These are phyloP conservation scores for Drusus annulatus DNA, from an alignment of 1,140 invertebrate species.

Conservation along the genomic window DNA sequence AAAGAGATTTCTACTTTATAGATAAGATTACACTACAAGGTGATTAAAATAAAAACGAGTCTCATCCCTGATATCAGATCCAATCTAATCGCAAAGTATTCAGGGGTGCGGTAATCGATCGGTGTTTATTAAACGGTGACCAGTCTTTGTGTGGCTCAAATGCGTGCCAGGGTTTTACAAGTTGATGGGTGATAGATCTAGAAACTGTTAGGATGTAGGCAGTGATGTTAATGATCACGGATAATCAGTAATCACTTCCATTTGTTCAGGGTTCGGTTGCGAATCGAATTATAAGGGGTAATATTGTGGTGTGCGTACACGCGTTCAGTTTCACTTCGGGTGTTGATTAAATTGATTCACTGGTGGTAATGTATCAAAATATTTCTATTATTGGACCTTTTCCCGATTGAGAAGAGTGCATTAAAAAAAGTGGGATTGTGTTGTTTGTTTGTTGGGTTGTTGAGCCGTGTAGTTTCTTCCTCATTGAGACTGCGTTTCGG, in stretches of 20 bases:
- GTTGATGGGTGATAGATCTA: background rate
- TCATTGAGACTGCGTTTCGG: too few species aligned
- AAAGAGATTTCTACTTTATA: too few species aligned
- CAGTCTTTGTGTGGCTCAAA: background rate
- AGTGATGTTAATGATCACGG: background rate
- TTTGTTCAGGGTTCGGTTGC: background rate
- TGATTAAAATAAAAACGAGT: background rate
- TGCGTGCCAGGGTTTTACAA: background rate
- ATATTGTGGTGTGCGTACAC: background rate
- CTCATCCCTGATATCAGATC: background rate
- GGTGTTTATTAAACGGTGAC: slow-evolving; percentile 8
- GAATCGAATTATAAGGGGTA: background rate
- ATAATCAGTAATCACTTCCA: background rate
- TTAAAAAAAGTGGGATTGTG: too few species aligned
- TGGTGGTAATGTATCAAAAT: too few species aligned
- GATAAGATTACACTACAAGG: too few species aligned
- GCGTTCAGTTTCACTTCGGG: background rate
- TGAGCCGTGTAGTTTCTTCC: too few species aligned
- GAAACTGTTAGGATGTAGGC: background rate
- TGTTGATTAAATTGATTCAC: too few species aligned
- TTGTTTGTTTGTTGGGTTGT: too few species aligned
- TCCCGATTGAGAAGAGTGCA: too few species aligned
- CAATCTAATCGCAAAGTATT: background rate
- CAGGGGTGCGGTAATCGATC: background rate
- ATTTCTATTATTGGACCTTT: too few species aligned